Evolutionary conservation across 2,888 invertebrate species (phyloP).

Genomic region (Chrysina gloriosa): DNA sequence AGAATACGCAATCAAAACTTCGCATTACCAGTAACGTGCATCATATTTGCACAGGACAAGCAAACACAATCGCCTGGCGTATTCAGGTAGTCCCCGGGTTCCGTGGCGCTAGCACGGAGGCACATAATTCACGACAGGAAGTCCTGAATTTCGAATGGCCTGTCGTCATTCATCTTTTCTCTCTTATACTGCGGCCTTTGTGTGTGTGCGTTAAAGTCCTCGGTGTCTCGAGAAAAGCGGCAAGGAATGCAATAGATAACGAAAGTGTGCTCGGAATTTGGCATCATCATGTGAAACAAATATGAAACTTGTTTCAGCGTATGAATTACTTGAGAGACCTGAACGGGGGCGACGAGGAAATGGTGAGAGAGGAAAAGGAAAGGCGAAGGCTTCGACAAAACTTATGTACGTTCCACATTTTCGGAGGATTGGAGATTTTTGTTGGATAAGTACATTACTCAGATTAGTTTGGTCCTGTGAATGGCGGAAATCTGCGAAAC

Average conservation of each 20-base stretch:
- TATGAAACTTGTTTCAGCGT: slow-evolving; percentile 45
- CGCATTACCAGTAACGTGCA: slow-evolving; percentile 21
- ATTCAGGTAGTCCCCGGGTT: slow-evolving; percentile 19
- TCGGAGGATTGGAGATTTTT: slow-evolving; percentile 33
- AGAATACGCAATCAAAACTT: slow-evolving; percentile 27
- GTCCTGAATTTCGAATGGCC: slow-evolving; percentile 50
- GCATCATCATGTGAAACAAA: slow-evolving; percentile 45
- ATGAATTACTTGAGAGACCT: slow-evolving; percentile 42
- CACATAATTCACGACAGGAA: slow-evolving; percentile 48
- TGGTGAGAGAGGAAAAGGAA: not conserved
- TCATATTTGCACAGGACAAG: slow-evolving; percentile 37
- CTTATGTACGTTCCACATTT: slow-evolving; percentile 47
- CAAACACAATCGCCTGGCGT: slow-evolving; percentile 24
- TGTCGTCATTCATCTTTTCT: slow-evolving; percentile 50
- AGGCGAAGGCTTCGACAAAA: slow-evolving; percentile 14
- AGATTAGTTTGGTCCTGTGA: slow-evolving; percentile 24
- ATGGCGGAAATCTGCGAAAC: slow-evolving; percentile 22
- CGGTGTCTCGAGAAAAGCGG: slow-evolving; percentile 39
- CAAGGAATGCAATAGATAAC: slow-evolving; percentile 50
- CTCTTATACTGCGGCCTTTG: slow-evolving; percentile 38
- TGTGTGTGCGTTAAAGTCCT: slow-evolving; percentile 26
- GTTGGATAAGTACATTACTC: slow-evolving; percentile 33
- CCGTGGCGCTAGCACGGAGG: slow-evolving; percentile 40
- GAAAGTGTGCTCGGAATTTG: slow-evolving; percentile 50
- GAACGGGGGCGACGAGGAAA: slow-evolving; percentile 16